Percentiles rank a stretch among this genome's conserved stretches.
These are phyloP conservation scores for Zhengitettix transpicula DNA, from an alignment of 2,888 invertebrate species.

Conservation along the genomic window DNA sequence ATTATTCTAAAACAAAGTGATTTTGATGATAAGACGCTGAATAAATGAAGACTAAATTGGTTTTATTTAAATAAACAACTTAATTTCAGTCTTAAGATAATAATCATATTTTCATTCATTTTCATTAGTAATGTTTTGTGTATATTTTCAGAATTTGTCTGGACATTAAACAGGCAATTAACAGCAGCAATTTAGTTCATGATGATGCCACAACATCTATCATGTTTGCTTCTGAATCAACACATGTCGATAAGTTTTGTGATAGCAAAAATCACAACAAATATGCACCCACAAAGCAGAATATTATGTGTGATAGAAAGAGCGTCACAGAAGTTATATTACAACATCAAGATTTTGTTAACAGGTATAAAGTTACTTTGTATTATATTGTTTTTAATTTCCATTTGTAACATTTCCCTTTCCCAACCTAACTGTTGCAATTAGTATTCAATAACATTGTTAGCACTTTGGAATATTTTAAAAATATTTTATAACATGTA, in stretches of 20 bases:
- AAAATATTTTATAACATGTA: not conserved
- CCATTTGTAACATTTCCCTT: no score
- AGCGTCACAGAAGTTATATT: constrained; percentile 41
- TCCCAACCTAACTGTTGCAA: no score
- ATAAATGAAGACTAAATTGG: no score
- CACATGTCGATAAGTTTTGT: constrained; percentile 40
- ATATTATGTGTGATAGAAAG: constrained; percentile 38
- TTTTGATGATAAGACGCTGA: no score
- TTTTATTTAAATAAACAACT: no score
- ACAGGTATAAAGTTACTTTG: constrained; percentile 17
- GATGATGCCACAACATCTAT: constrained; percentile 30
- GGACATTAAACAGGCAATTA: constrained; percentile 18
- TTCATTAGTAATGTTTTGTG: no score
- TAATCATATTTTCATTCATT: no score
- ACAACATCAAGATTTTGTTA: constrained; percentile 33
- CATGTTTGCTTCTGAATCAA: constrained; percentile 33
- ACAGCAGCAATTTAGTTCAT: constrained; percentile 27
- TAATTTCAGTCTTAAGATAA: no score
- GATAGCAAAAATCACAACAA: constrained; percentile 41
- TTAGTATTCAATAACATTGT: no score
- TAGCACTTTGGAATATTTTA: not conserved
- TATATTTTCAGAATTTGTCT: constrained; percentile 20
- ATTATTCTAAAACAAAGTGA: no score
- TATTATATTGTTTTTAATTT: no score
- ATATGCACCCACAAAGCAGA: constrained; percentile 47